Evolutionary conservation across 1,140 invertebrate genomes (phyloP), one percentile per base, ranked within the genome.

Genomic region (Orchesella cincta): DNA sequence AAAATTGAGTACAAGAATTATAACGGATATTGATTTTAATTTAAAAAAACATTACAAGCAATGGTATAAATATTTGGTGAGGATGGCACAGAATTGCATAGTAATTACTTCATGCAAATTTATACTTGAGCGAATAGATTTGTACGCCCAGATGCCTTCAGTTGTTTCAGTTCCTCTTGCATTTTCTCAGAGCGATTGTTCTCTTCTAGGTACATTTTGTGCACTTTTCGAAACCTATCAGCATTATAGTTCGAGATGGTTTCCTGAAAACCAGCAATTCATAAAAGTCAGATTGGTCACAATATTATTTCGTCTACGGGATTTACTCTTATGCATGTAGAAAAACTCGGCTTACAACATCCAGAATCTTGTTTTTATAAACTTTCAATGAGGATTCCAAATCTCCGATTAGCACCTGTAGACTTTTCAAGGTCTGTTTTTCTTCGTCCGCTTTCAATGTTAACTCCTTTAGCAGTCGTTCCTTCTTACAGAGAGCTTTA

Each of bases 391-490:
- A 26, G 3, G 34, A 46, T 35, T 73, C 71, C 8, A 73, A 28
- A 26, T 73, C 71, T 16, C 46, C 35, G 23, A 73, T 29, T 2
- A 51, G 12, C 18, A 73, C 71, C 28, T 73, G 71, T 8, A 73
- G 16, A 46, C 46, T 35, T 46, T 73, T 73, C 3, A 73, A 5
- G 3, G 34, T 31, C 71, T 73, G 71, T 46, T 73, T 73, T 14
- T 73, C 34, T 2, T 36, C 5, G 36, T 73, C 71, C 5, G 71
- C 5, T 26, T 73, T 51, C 35, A 73, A 35, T 16, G 71, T 73
- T 18, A 73, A 26, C 71, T 73, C 71, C 26, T 73, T 73, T 5
- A 73, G 36, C 1, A n/a, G 71, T n/a, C 71, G 71, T 2, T 73
- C 71, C 20, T 35, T 5, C 23, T 51, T 36, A 28, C 71, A 73